Conservation (phyloP, 2,888 invertebrate genomes). For the Teleogryllus oceanicus region DNA sequence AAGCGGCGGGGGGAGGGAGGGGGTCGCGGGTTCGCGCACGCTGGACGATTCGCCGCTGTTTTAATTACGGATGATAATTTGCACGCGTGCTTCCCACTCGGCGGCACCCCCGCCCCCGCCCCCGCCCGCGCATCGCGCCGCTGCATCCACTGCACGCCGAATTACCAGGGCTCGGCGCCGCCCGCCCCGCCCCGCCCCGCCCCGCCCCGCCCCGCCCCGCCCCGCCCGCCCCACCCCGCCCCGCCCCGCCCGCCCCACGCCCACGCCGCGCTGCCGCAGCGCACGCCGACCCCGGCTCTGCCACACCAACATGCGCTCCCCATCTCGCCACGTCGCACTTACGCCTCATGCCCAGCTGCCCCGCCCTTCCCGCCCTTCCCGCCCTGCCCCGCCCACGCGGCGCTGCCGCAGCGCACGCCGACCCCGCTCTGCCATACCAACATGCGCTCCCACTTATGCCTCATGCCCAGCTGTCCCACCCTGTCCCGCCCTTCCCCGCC, state of each 20-base stretch:
- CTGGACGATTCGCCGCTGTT: constrained; percentile 6
- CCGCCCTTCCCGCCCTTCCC: neutral
- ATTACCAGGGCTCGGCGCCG: neutral
- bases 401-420: no score
- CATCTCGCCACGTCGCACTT: neutral
- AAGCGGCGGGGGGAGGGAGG: neutral
- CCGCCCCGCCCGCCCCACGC: neutral
- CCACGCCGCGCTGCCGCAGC: neutral
- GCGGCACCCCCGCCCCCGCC: neutral
- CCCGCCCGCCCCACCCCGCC: neutral
- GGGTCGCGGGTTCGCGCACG: neutral
- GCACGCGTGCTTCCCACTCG: constrained; percentile 3
- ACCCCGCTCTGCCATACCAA: neutral
- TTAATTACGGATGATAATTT: constrained; percentile 18
- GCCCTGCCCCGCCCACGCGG: neutral
- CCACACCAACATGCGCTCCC: neutral
- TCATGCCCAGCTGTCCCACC: no score
- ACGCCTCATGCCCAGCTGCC: neutral
- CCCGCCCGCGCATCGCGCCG: neutral
- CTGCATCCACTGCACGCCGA: neutral
- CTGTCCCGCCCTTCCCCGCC: no score
- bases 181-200: neutral
- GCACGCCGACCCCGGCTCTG: neutral
- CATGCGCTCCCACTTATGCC: no score
- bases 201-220: no score